Percentiles rank a stretch among this genome's conserved stretches.
These are phyloP conservation scores for Drosophila buzzatii DNA, from an alignment of 2,888 invertebrate genomes.

Conservation along the genomic window DNA sequence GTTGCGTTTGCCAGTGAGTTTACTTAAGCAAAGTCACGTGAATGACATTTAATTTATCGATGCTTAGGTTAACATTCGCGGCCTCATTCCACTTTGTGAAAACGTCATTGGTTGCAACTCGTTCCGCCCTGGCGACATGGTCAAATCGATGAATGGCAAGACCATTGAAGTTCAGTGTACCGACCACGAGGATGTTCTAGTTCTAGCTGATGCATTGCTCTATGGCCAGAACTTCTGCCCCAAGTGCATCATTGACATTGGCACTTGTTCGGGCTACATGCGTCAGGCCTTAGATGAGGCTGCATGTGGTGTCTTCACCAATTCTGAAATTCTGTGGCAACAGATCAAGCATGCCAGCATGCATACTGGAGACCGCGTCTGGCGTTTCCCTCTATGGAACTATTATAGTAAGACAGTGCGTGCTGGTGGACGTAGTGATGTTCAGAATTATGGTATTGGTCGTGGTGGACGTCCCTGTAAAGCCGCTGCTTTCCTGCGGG, in stretches of 20 bases:
- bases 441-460: slow-evolving; percentile 86
- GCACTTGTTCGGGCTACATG: slow-evolving; percentile 91
- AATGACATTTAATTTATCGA: background rate
- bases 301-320: slow-evolving; percentile 91
- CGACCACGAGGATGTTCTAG: slow-evolving; percentile 91
- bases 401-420: slow-evolving; percentile 86
- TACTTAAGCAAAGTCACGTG: no score
- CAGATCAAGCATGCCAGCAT: slow-evolving; percentile 89
- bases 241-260: slow-evolving; percentile 90
- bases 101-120: slow-evolving; percentile 92
- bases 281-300: slow-evolving; percentile 88
- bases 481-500: slow-evolving; percentile 91
- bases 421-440: slow-evolving; percentile 85
- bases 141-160: slow-evolving; percentile 91
- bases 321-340: slow-evolving; percentile 89
- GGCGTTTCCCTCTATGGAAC: slow-evolving; percentile 93
- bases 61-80: slow-evolving; percentile 88
- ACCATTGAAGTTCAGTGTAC: slow-evolving; percentile 89
- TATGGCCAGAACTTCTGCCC: slow-evolving; percentile 90
- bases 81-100: slow-evolving; percentile 91
- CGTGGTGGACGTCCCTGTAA: slow-evolving; percentile 88
- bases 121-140: slow-evolving; percentile 92
- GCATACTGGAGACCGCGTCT: slow-evolving; percentile 92
- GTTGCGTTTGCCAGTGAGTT: slow-evolving; percentile 87
- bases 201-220: slow-evolving; percentile 91